These are phyloP conservation scores for Caenorhabditis plicata DNA, from an alignment of 2,888 invertebrate species.

Conservation along the genomic window DNA sequence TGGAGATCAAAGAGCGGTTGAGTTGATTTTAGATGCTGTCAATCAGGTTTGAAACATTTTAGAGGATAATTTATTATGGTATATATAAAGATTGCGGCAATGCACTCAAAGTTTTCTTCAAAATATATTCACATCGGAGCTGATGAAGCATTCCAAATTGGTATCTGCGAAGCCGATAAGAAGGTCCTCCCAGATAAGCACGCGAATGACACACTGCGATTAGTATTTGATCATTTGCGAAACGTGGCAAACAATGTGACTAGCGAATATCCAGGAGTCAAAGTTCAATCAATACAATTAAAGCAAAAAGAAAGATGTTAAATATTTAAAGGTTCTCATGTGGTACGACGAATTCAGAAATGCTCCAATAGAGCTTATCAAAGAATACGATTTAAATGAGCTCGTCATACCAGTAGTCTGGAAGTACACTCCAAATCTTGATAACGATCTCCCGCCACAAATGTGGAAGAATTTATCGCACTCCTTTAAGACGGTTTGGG, in stretches of 20 bases:
- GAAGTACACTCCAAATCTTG: conserved; percentile 47
- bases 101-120: conserved; percentile 67
- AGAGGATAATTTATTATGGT: neutral
- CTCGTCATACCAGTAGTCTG: conserved; percentile 48
- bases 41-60: conserved; percentile 28
- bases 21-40: conserved; percentile 61
- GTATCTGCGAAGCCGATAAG: conserved; percentile 46
- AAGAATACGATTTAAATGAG: conserved; percentile 36
- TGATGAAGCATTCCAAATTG: conserved; percentile 67
- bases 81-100: conserved; percentile 24
- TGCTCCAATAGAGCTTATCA: conserved; percentile 28
- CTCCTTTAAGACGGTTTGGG: conserved; percentile 76
- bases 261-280: conserved; percentile 31
- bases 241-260: conserved; percentile 38
- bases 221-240: conserved; percentile 45
- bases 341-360: conserved; percentile 50
- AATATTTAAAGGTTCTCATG: conserved; percentile 32
- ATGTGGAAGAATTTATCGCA: conserved; percentile 50
- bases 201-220: conserved; percentile 34
- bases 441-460: conserved; percentile 38
- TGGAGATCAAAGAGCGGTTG: conserved; percentile 64
- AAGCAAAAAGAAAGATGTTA: conserved; percentile 1
- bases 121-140: conserved; percentile 72
- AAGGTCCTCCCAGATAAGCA: conserved; percentile 34
- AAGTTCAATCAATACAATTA: conserved; percentile 17